These are phyloP conservation scores for Spea hammondii DNA, from an alignment of 2,797 vertebrate genomes.

Conservation along the genomic window DNA sequence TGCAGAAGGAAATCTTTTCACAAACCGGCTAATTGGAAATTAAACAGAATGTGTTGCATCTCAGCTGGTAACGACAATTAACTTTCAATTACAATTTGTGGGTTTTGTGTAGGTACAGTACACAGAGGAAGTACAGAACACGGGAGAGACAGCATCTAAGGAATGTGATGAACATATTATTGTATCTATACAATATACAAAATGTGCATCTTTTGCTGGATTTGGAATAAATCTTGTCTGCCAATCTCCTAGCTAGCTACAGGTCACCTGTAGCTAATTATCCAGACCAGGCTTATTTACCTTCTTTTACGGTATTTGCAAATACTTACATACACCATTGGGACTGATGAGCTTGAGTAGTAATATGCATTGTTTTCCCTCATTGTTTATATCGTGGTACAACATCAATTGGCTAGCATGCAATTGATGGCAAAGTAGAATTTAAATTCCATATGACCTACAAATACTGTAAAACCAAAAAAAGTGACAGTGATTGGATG, in stretches of 20 bases:
- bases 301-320: background rate
- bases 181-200: background rate
- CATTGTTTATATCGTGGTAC: no score
- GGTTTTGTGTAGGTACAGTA: slow-evolving; percentile 44
- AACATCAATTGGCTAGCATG: no score
- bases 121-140: slow-evolving; percentile 47
- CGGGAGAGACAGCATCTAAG: slow-evolving; percentile 9
- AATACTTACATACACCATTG: background rate
- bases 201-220: slow-evolving; percentile 5
- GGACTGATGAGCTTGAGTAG: no score
- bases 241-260: background rate
- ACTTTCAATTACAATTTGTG: slow-evolving; percentile 45
- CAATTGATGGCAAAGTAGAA: no score
- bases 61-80: slow-evolving; percentile 42
- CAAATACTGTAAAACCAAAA: no score
- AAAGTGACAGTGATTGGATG: no score
- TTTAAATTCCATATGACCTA: no score
- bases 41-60: slow-evolving; percentile 29
- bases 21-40: slow-evolving; percentile 38
- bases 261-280: background rate
- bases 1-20: slow-evolving; percentile 42
- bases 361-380: no score
- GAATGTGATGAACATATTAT: slow-evolving; percentile 9
- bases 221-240: slow-evolving; percentile 13
- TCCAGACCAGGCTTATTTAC: background rate